A percentile compares a stretch with the other conserved stretches of the same genome.
phyloP scores from a whole-genome alignment of 1,140 invertebrate genomes.

The Drosophila watanabei region DNA sequence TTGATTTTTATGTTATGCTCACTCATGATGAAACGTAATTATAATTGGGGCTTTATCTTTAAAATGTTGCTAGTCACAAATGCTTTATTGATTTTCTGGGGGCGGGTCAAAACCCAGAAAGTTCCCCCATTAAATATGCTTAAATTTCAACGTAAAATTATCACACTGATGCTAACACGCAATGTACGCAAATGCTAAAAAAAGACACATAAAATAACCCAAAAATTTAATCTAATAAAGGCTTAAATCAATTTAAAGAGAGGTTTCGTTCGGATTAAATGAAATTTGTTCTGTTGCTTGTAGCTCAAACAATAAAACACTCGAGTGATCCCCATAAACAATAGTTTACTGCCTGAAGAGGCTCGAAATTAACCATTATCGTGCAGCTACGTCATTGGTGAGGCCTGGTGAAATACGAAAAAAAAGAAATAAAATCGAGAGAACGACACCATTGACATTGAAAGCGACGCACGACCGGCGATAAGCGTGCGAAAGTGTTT shows the following conservation, averaged over 20 bases:
- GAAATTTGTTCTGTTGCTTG: background rate
- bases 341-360: slow-evolving; percentile 17
- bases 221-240: background rate
- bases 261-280: slow-evolving; percentile 18
- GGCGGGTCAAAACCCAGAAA: background rate
- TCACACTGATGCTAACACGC: background rate
- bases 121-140: background rate
- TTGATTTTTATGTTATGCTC: too few species aligned
- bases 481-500: slow-evolving; percentile 58
- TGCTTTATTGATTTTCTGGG: background rate
- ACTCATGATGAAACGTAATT: slow-evolving; percentile 10
- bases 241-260: slow-evolving; percentile 2
- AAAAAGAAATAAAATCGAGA: slow-evolving; percentile 10
- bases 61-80: background rate
- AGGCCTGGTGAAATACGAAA: slow-evolving; percentile 62
- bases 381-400: slow-evolving; percentile 57
- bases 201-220: background rate
- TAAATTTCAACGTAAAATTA: slow-evolving; percentile 3
- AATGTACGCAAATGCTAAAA: too few species aligned
- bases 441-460: slow-evolving; percentile 80
- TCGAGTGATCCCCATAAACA: slow-evolving; percentile 42
- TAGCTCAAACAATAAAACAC: slow-evolving; percentile 21
- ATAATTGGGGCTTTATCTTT: background rate
- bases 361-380: slow-evolving; percentile 24
- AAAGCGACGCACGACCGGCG: slow-evolving; percentile 49